Evolutionary conservation across 1,140 invertebrate genomes (phyloP).

Genomic region (Drosophila orosa): DNA sequence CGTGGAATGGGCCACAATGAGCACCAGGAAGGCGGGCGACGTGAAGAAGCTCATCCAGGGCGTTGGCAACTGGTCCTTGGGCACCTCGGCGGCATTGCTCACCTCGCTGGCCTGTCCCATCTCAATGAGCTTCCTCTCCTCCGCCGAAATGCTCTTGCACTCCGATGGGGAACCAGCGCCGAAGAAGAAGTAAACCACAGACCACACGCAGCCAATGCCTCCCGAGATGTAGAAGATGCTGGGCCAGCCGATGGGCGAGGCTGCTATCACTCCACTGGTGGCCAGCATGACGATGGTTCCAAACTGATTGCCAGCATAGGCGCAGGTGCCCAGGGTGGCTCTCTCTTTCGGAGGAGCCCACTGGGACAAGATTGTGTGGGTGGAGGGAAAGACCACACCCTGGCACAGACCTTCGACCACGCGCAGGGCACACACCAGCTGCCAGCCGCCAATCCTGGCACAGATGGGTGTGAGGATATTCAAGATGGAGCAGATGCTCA

Average conservation of each 20-base stretch:
- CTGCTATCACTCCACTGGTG: conserved; percentile 87
- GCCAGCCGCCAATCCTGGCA: conserved; percentile 85
- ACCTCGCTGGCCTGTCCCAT: conserved; percentile 45
- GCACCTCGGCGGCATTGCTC: conserved; percentile 15
- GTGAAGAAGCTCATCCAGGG: conserved; percentile 91
- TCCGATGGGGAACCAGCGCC: conserved; percentile 88
- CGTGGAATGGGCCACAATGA: conserved; percentile 92
- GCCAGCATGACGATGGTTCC: conserved; percentile 90
- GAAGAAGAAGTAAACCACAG: conserved; percentile 86
- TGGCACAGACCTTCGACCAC: conserved; percentile 91
- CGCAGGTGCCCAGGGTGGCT: conserved; percentile 86
- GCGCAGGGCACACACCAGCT: conserved; percentile 86
- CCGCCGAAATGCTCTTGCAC: conserved; percentile 86
- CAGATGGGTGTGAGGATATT: conserved; percentile 84
- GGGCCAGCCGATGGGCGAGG: conserved; percentile 89
- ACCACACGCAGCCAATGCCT: conserved; percentile 86
- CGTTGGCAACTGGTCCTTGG: conserved; percentile 52
- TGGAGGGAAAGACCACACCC: conserved; percentile 91
- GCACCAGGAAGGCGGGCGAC: conserved; percentile 92
- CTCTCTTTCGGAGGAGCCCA: conserved; percentile 89
- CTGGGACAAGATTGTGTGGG: conserved; percentile 91
- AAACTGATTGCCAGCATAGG: conserved; percentile 88
- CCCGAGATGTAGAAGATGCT: conserved; percentile 92
- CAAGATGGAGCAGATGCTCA: conserved; percentile 85
- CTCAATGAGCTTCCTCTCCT: conserved; percentile 88